Conservation (phyloP, 2,113 vertebrate genomes). For the Eidolon helvum region DNA sequence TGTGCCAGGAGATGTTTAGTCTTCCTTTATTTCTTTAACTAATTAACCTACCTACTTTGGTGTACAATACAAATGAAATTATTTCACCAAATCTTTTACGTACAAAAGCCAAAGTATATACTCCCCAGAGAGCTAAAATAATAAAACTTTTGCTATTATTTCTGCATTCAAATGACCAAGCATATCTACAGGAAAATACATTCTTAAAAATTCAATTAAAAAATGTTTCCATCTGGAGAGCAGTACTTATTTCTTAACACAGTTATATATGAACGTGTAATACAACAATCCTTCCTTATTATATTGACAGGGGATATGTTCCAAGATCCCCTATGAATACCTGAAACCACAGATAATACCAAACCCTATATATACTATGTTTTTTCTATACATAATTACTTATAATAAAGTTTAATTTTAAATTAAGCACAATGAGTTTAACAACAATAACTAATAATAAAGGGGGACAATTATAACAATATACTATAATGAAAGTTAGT, state of each 20-base stretch:
- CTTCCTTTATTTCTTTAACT: not conserved
- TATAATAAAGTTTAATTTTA: not conserved
- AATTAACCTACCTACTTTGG: not conserved
- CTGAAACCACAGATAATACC: not conserved
- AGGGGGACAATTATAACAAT: not conserved
- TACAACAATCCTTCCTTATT: not conserved
- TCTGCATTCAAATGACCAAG: slow-evolving; percentile 22
- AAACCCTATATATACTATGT: not conserved
- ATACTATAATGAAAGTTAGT: not conserved
- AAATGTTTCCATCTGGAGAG: not conserved
- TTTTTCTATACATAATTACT: not conserved
- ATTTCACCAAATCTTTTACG: not conserved
- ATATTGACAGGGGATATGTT: not conserved
- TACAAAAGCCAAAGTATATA: slow-evolving; percentile 1
- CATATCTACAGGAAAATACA: not conserved
- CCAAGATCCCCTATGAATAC: not conserved
- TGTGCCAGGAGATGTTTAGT: not conserved
- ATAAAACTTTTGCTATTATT: not conserved
- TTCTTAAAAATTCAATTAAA: not conserved
- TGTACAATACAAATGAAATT: not conserved
- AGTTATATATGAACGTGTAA: not conserved
- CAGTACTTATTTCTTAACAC: not conserved
- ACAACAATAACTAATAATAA: not conserved
- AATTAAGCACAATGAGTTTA: not conserved
- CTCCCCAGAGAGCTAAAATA: not conserved